Evolutionary conservation across 2,888 invertebrate species (phyloP), one percentile per base, ranked within the genome.

Genomic region (Hydriomena furcata): DNA sequence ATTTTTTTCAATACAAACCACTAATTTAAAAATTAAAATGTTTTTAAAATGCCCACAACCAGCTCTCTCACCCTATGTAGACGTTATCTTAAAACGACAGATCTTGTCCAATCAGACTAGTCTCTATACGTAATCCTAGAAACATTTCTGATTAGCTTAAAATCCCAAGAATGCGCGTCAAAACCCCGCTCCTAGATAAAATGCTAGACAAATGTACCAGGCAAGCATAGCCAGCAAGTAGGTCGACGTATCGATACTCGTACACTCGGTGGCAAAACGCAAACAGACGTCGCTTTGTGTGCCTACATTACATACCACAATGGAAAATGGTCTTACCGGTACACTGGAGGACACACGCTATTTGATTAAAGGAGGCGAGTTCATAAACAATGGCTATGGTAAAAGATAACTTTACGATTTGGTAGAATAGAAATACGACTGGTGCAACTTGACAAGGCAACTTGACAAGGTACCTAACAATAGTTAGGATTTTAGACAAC

Each of bases 121-220:
- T 24, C n/a, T 24, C n/a, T n/a, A 11, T 12, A 7, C 5, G n/a
- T 35, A 28, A 12, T 11, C 5, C 21, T 43, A 17, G 20, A 48
- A 41, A 45, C 7, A 17, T 5, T 10, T 11, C 17, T 8, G 13
- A 38, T 38, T 50, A 13, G 28, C 28, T 20, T 45, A 44, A 50
- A 40, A 44, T 38, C 40, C 34, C 27, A 49, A 49, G 40, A 31
- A 35, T 13, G 27, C 28, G 12, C 31, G 13, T 31, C 13, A 11
- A 44, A 49, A 47, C 41, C 24, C 21, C 13, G 37, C 55, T 60
- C 65, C 68, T 70, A 70, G 60, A 58, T 52, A 31, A 35, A 8
- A 41, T 52, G 42, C 61, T 61, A 61, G 62, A 55, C 50, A 55
- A 55, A 53, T 56, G 64, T 73, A 74, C 70, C 65, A 73, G 76